Conservation (phyloP, 2,113 vertebrate genomes). For the Sterrhoptilus dennistouni region DNA sequence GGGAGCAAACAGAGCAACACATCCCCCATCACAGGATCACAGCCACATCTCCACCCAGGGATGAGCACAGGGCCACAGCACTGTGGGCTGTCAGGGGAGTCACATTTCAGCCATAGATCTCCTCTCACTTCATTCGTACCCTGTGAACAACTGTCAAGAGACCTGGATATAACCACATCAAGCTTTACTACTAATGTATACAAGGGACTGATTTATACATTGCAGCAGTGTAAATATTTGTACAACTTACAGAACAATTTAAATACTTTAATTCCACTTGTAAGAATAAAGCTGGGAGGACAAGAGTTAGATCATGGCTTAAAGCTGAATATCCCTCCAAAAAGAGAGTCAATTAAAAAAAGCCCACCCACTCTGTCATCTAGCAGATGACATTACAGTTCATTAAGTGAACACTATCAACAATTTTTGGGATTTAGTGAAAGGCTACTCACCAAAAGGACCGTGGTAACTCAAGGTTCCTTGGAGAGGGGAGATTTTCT, state of each 20-base stretch:
- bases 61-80: accelerated
- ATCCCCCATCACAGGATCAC: accelerated
- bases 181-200: background rate
- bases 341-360: background rate
- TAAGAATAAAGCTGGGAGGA: background rate
- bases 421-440: background rate
- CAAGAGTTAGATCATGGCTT: background rate
- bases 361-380: background rate
- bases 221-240: background rate
- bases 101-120: background rate
- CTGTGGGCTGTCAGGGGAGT: accelerated
- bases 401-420: background rate
- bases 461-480: background rate
- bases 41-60: background rate
- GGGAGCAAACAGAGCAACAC: background rate
- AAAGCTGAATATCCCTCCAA: background rate
- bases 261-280: background rate
- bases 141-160: accelerated
- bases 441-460: background rate
- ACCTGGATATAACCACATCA: background rate
- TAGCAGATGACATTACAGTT: background rate
- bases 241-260: background rate
- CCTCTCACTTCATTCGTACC: background rate
- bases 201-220: background rate
- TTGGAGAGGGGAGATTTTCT: background rate